Evolutionary conservation across 2,797 vertebrate genomes (phyloP), one percentile per base, ranked within the genome.

Genomic region (Pogoniulus pusillus): DNA sequence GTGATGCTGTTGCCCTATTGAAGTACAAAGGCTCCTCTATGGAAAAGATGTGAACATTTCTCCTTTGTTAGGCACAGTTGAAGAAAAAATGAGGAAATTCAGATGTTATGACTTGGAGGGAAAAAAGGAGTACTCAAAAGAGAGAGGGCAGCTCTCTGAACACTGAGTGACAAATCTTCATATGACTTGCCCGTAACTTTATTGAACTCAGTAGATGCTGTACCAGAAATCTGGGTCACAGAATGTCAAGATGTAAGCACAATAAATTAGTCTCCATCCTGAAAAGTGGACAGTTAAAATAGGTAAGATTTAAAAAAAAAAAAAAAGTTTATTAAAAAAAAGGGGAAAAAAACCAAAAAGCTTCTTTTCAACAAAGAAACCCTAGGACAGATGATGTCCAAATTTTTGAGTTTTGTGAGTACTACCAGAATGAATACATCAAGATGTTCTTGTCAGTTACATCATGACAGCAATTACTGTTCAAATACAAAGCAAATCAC

Each of bases 271-370:
- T 9, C 12, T 63, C 13, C 57, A 12, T 54, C 69, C 45, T 59
- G 47, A 69, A 69, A 88, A 75, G 26, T 16, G 27, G 20, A 30
- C 10, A 3, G 23, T 45, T 47, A 81, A 87, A 91, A 85, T 4
- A 57, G 49, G 10, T 23, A 80, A 72, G 55, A 68, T 3, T 57
- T n/a, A 23, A n/a, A 62, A 58, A 27, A 12, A 35, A 66, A 53
- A 27, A 9, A 0, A 0, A 7, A 4, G n/a, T n/a, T n/a, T n/a
- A n/a, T n/a, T n/a, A 35, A 62, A 58, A 27, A 10, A 35, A 65
- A 58, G 53, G 27, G 10, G n/a, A 60, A 53, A 30, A 10, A 0
- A 0, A 6, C 3, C 9, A 30, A 58, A 58, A 27, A 8, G 1
- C 41, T 78, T 58, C 51, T 88, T 27, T 79, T 80, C 26, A 43